These are phyloP conservation scores for Microtus ochrogaster DNA, from an alignment of 2,113 vertebrate genomes.

Conservation along the genomic window DNA sequence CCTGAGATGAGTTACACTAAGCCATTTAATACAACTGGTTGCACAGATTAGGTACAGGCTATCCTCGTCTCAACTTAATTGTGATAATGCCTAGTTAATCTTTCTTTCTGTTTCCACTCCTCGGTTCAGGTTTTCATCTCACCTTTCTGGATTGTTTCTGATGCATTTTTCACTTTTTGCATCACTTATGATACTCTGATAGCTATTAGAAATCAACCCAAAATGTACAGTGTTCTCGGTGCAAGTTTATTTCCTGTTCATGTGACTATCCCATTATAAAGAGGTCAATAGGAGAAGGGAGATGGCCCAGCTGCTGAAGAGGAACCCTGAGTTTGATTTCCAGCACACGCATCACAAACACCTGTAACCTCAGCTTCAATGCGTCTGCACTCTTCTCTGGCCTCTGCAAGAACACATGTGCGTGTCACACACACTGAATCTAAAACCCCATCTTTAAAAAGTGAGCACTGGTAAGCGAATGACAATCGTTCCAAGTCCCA, in stretches of 20 bases:
- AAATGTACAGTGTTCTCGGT: background rate
- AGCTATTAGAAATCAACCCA: background rate
- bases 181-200: background rate
- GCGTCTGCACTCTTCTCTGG: background rate
- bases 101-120: background rate
- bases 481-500: background rate
- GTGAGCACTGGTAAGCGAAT: background rate
- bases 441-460: background rate
- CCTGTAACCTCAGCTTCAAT: background rate
- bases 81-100: background rate
- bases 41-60: background rate
- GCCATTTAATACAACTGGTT: background rate
- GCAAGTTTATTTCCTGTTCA: background rate
- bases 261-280: background rate
- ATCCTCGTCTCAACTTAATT: background rate
- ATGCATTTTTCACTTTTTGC: background rate
- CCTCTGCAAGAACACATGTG: background rate
- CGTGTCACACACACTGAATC: background rate
- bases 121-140: background rate
- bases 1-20: background rate
- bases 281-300: too few relatives aligned
- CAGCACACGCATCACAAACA: background rate
- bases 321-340: background rate
- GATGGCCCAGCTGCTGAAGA: background rate
- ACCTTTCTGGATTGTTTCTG: background rate